Base-by-base conservation (phyloP, 2,888 invertebrate genomes). In the Petrolisthes manimaculis region DNA sequence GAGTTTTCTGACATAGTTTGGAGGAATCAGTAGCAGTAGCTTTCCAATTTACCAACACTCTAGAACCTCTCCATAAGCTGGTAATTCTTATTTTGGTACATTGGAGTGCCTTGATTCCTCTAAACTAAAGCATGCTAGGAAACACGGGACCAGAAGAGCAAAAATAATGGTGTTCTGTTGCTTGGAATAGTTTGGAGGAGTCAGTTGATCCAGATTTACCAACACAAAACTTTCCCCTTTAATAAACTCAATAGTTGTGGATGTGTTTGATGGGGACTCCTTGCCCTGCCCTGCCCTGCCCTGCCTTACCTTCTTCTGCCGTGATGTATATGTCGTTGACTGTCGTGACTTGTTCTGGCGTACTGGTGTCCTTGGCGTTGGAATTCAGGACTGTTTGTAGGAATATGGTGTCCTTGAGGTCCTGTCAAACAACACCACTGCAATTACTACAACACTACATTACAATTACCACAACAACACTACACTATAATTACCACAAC, bases 291-390 rank as follows among this genome's bases (percentile, higher is more conserved):
- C 67, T 8, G 9, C 67, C 14, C 9, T 14, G 67, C 54, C 5
- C 54, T 21, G 71, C 1, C 78, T 71, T 21, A 78, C 85, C 9
- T 79, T 67, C 69, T 18, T 79, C 85, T 6, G 69, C 85, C 24
- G 78, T 18, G 0, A 54, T 21, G 67, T 85, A 85, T 54, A 85
- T 69, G 6, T 85, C 85, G 79, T 85, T 85, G 18, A 79, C 69
- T 4, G 24, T 14, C 51, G 55, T 54, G 69, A 83, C 71, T 1
- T 2, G 37, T 0, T 21, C 21, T 21, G 8, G 4, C 3, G 53
- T 4, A n/a, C 18, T 5, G 12, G 8, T 37, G 61, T 3, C 12
- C 18, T 24, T 82, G 67, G 12, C 55, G 21, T 55, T 6, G 14
- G 4, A 8, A 55, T 56, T 24, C 4, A n/a, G 4, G 54, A 2